Conservation (phyloP, 1,140 invertebrate species). For the Drosophila nasuta region DNA sequence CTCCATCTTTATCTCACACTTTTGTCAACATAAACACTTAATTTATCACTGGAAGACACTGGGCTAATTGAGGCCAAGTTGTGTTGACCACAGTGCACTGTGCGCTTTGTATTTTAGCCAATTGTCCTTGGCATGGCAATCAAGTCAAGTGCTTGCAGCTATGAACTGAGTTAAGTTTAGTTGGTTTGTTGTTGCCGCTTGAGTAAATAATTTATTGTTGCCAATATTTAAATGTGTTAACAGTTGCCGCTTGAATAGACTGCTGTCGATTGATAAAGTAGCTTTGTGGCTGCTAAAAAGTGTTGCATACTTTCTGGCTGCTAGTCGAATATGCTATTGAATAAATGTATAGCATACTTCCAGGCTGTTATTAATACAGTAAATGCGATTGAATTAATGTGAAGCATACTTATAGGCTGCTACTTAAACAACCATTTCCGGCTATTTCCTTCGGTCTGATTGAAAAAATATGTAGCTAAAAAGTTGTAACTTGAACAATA, state of each 20-base stretch:
- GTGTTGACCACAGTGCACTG: background rate
- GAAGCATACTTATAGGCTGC: background rate
- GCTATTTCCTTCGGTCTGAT: background rate
- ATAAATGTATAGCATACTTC: slow-evolving; percentile 3
- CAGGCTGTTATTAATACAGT: background rate
- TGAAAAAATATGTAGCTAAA: background rate
- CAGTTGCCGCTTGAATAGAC: background rate
- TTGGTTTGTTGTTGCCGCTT: slow-evolving; percentile 5
- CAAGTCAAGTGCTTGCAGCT: slow-evolving; percentile 12
- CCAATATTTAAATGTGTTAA: background rate
- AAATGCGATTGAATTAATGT: background rate
- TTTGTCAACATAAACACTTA: slow-evolving; percentile 3
- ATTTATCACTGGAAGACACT: background rate
- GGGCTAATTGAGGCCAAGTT: slow-evolving; percentile 24
- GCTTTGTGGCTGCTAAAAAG: background rate
- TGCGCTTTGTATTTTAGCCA: background rate
- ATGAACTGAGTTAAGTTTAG: background rate
- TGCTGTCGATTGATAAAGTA: background rate
- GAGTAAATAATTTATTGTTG: slow-evolving; percentile 28
- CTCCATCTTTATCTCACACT: slow-evolving; percentile 3
- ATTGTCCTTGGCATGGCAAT: slow-evolving; percentile 26
- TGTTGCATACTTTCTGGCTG: no score
- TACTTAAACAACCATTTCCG: background rate
- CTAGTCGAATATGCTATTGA: no score
- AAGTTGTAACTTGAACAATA: slow-evolving; percentile 18